phyloP scores from a whole-genome alignment of 2,797 vertebrate species.

The Allobates femoralis region DNA sequence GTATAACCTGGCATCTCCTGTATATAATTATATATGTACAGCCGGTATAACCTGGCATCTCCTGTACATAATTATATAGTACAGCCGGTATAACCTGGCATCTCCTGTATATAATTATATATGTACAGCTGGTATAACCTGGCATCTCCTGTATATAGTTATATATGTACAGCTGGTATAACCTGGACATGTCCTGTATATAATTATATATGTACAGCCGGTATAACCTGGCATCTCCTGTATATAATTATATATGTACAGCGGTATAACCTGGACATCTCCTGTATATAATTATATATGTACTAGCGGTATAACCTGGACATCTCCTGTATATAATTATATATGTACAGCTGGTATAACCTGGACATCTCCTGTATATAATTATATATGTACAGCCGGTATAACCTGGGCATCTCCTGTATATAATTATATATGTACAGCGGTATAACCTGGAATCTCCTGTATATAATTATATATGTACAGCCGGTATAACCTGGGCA shows the following conservation, averaged over 20 bases:
- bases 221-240: neutral
- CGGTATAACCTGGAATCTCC: neutral
- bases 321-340: neutral
- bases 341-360: neutral
- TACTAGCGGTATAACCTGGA: neutral
- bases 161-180: constrained; percentile 7
- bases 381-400: neutral
- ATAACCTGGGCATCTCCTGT: neutral
- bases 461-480: neutral
- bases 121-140: neutral
- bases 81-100: neutral
- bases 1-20: neutral
- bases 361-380: neutral
- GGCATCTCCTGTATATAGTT: neutral
- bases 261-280: neutral
- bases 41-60: neutral
- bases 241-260: neutral
- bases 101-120: neutral
- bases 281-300: neutral
- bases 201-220: neutral
- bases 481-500: neutral
- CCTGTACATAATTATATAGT: neutral
- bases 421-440: neutral
- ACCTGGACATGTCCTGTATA: neutral
- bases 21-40: neutral